Evolutionary conservation across 2,797 vertebrate genomes (phyloP).

Genomic region (Euphonia xanthogaster): DNA sequence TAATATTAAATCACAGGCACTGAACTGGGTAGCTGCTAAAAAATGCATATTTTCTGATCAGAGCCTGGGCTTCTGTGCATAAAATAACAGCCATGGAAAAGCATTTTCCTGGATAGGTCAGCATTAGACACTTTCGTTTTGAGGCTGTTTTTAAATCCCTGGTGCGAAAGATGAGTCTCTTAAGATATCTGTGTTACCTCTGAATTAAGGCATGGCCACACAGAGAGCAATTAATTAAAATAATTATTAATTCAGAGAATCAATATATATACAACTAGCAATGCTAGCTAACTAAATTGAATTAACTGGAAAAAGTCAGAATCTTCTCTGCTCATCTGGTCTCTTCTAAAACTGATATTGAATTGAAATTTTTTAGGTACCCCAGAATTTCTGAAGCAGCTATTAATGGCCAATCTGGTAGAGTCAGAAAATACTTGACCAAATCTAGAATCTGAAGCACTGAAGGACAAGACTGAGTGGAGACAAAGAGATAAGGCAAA

Average conservation of each 20-base stretch:
- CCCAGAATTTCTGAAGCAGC: background rate
- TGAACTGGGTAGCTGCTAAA: background rate
- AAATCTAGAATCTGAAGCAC: background rate
- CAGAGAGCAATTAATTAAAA: background rate
- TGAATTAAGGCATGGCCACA: background rate
- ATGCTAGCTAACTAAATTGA: background rate
- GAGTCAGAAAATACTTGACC: background rate
- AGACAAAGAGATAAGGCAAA: background rate
- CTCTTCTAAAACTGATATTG: background rate
- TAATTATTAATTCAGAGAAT: background rate
- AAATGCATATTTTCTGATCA: background rate
- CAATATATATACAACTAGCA: background rate
- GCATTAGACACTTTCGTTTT: rapidly evolving
- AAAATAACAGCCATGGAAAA: background rate
- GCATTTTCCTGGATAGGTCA: background rate
- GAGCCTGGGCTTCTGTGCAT: background rate
- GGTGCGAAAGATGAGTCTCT: background rate
- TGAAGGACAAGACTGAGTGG: background rate
- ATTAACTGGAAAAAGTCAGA: background rate
- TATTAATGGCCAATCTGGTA: background rate
- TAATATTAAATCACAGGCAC: background rate
- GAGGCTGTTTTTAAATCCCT: background rate
- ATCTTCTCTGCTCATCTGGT: background rate
- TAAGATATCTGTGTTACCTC: background rate
- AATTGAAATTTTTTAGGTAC: background rate